phyloP scores from a whole-genome alignment of 2,888 invertebrate genomes.

The Ophion costatus region DNA sequence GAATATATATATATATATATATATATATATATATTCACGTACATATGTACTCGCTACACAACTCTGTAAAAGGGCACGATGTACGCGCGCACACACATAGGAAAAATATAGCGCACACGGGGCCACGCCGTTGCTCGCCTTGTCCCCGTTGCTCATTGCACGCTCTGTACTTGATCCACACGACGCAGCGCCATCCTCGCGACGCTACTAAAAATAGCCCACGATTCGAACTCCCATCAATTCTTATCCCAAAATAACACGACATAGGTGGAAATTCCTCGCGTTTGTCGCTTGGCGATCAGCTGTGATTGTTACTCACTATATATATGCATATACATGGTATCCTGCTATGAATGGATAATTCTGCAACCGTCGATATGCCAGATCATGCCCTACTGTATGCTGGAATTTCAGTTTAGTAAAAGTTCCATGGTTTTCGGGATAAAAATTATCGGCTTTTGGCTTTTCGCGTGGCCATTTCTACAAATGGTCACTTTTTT shows the following conservation, averaged over 20 bases:
- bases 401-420: too few relatives aligned
- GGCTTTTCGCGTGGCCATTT: too few relatives aligned
- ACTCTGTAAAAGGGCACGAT: constrained; percentile 26
- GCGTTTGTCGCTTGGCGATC: neutral
- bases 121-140: constrained; percentile 63
- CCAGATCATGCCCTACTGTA: too few relatives aligned
- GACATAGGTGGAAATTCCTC: neutral
- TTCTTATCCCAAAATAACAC: neutral
- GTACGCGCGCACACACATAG: neutral
- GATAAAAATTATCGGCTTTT: too few relatives aligned
- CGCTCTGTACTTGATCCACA: constrained; percentile 53
- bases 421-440: too few relatives aligned
- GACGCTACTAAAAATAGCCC: neutral
- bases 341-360: too few relatives aligned
- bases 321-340: too few relatives aligned
- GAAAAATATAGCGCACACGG: constrained; percentile 15
- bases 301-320: too few relatives aligned
- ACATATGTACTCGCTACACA: constrained; percentile 10
- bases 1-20: too few relatives aligned
- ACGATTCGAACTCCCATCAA: neutral
- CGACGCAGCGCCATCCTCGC: constrained; percentile 28
- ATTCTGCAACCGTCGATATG: too few relatives aligned
- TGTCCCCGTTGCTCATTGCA: constrained; percentile 62
- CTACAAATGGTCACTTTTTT: too few relatives aligned
- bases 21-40: neutral